Evolutionary conservation across 2,888 invertebrate species (phyloP).

Genomic region (Sinotaia quadrata): DNA sequence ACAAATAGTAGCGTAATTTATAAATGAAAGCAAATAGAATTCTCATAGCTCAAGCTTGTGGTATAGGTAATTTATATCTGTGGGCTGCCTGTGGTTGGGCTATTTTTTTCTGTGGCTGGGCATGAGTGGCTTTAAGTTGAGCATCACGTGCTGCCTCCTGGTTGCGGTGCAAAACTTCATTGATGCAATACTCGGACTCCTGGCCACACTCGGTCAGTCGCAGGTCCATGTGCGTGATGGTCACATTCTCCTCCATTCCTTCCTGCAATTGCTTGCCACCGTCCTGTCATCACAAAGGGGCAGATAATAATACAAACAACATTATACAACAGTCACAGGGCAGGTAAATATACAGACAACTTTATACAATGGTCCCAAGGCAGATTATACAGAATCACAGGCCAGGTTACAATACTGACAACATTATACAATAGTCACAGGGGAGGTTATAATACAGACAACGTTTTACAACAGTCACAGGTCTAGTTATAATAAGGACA

Average conservation of each 20-base stretch:
- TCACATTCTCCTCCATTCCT: constrained; percentile 70
- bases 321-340: neutral
- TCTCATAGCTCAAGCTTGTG: neutral
- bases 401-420: too few relatives aligned
- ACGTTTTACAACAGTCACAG: too few relatives aligned
- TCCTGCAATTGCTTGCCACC: constrained; percentile 72
- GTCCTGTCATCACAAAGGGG: constrained; percentile 55
- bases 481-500: too few relatives aligned
- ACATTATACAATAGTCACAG: too few relatives aligned
- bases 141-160: constrained; percentile 65
- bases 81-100: constrained; percentile 61
- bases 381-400: too few relatives aligned
- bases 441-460: too few relatives aligned
- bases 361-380: too few relatives aligned
- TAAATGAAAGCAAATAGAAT: too few relatives aligned
- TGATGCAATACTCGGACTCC: constrained; percentile 71
- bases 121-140: constrained; percentile 43
- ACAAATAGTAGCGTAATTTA: too few relatives aligned
- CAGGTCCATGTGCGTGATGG: constrained; percentile 69
- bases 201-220: constrained; percentile 72
- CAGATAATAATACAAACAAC: neutral
- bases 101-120: constrained; percentile 43
- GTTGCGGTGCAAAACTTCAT: constrained; percentile 69
- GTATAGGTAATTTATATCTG: constrained; percentile 44
- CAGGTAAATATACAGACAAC: too few relatives aligned